Base-by-base conservation (phyloP, 1,140 invertebrate species). In the Caenorhabditis briggsae region DNA sequence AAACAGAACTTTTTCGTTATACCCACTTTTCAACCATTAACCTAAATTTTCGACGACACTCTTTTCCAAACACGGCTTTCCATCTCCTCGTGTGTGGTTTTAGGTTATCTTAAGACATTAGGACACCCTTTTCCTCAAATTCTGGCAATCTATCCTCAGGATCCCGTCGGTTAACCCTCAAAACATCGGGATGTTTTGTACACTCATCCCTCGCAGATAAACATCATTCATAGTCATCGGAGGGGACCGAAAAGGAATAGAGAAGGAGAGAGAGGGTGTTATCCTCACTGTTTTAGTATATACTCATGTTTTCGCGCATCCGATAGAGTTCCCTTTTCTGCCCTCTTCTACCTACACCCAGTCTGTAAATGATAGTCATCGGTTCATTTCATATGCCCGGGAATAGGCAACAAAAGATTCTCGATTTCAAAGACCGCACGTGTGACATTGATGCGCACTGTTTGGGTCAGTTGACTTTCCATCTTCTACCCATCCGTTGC, bases 151-250 rank as follows among this genome's bases (percentile, higher is more conserved):
- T 78, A 23, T 50, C 50, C 46, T 78, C 46, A 20, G 14, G 33
- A 78, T 78, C 43, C 43, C 9, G 43, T 2, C 43, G 12, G 33
- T 78, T 33, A 78, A 50, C 46, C 70, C 70, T 78, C 43, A 12
- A 33, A 50, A 78, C 70, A 50, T 41, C 25, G 70, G 53, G 70
- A 46, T 78, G 33, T 41, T 23, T 65, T 78, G 70, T 78, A 78
- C 70, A 78, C 70, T 50, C 70, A 78, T 78, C 46, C 70, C 43
- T 78, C 70, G 70, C 70, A 78, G 70, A 78, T 78, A 78, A 78
- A 78, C 43, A 78, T 78, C 70, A 78, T 78, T n/a, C 18, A 18
- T 33, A 33, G 33, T 33, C 33, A 78, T 78, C 46, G 64, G 41
- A 33, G 33, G 33, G 33, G 33, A 33, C 64, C n/a, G 70, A 61